Percentiles rank a stretch among this genome's conserved stretches.
phyloP scores from a whole-genome alignment of 2,797 vertebrate genomes.

The Hylomyscus alleni region DNA sequence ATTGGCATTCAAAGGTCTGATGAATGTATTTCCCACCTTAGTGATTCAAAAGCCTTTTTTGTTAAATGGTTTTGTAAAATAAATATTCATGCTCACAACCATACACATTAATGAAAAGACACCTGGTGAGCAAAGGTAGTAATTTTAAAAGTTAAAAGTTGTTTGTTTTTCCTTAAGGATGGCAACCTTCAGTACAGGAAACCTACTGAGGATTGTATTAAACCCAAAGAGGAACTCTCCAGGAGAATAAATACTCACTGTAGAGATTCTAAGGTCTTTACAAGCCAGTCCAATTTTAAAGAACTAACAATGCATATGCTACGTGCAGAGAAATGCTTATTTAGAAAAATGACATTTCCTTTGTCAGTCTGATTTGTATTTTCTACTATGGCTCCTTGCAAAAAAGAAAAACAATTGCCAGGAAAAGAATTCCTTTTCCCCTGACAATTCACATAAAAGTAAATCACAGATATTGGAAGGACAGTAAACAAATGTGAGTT shows the following conservation, averaged over 20 bases:
- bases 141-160: conserved; percentile 71
- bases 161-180: neutral
- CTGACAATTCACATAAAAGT: conserved; percentile 35
- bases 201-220: conserved; percentile 61
- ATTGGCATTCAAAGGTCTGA: conserved; percentile 28
- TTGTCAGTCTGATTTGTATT: conserved; percentile 61
- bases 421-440: neutral
- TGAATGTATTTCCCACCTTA: neutral
- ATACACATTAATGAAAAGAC: conserved; percentile 82
- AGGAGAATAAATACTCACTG: conserved; percentile 55
- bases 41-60: conserved; percentile 45
- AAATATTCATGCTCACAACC: conserved; percentile 71
- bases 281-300: conserved; percentile 46
- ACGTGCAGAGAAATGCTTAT: conserved; percentile 38
- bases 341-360: conserved; percentile 69
- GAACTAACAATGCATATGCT: conserved; percentile 48
- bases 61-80: conserved; percentile 57
- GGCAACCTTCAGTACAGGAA: neutral
- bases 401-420: conserved; percentile 18
- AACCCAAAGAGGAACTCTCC: conserved; percentile 40
- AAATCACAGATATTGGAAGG: neutral
- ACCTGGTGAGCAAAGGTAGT: conserved; percentile 82
- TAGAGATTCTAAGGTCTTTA: conserved; percentile 48
- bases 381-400: neutral
- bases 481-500: conserved; percentile 43